Base-by-base conservation (phyloP, 92 coral and sea anemone genomes). In the Zoanthus sociatus region DNA sequence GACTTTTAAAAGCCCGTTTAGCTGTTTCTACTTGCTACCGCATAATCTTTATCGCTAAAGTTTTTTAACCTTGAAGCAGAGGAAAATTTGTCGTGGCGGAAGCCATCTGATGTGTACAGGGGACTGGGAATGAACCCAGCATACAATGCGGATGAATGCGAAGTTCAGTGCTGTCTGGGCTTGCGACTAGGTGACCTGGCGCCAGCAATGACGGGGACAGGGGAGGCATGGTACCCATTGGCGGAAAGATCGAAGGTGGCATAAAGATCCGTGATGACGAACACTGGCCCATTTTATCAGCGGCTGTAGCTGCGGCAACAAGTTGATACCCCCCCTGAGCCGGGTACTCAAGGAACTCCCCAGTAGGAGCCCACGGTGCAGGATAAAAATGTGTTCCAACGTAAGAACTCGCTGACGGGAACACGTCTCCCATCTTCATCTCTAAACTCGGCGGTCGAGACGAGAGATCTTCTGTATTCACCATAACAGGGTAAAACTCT, bases 221-320 rank as follows among this genome's bases (percentile, higher is more conserved):
- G 9, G 98, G 97, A 1, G 94, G 55, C 89, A 94, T 26, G 26
- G 26, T 55, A 14, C 92, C 91, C 70, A 94, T 79, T 33, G 92
- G 98, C 44, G 90, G 92, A 73, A 95, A 97, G 54, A 95, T 84
- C 82, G 94, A 86, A 18, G 95, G 83, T 12, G 99, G 99, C 90
- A 97, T 95, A 90, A 95, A 97, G 66, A 97, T 94, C 44, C 98
- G 92, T 8, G 99, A 97, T 3, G 98, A 81, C 13, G 93, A 84
- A 71, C 94, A 91, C 87, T 78, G 79, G 17, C 89, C 87, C 44
- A 90, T 84, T 21, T 82, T 83, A 44, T 71, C 87, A 60, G 61
- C 66, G 64, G 64, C 64, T 18, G 64, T n/a, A 20, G 26, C 74
- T 37, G 92, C 87, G 12, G 88, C 58, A 31, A 84, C 89, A 32